Evolutionary conservation across 2,113 vertebrate genomes (phyloP).

Genomic region (Callorhinus ursinus): DNA sequence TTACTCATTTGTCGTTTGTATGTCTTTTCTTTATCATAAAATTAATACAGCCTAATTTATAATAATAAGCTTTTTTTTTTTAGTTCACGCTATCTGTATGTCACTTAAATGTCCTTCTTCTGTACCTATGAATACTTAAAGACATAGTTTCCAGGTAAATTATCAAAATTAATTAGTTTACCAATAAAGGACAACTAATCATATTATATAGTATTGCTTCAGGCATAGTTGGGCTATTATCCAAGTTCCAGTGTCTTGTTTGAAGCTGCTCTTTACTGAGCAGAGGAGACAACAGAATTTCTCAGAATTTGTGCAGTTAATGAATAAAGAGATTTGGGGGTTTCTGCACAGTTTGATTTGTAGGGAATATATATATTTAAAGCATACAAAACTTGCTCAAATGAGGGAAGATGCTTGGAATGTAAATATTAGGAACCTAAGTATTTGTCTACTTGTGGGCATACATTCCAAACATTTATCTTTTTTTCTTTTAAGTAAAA

Average conservation of each 20-base stretch:
- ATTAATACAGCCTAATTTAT: constrained; percentile 32
- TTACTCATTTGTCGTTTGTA: not conserved
- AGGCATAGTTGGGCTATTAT: constrained; percentile 57
- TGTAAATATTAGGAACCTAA: not conserved
- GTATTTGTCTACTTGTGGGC: not conserved
- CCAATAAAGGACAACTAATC: constrained; percentile 61
- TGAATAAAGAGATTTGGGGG: constrained; percentile 61
- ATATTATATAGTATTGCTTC: constrained; percentile 66
- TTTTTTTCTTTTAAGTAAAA: constrained; percentile 15
- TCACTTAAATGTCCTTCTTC: not conserved
- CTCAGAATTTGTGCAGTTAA: constrained; percentile 67
- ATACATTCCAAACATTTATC: not conserved
- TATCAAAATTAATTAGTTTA: constrained; percentile 60
- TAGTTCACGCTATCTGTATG: not conserved
- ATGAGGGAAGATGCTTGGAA: not conserved
- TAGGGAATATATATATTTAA: constrained; percentile 49
- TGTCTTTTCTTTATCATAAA: constrained; percentile 15
- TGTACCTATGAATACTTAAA: not conserved
- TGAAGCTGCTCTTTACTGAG: constrained; percentile 36
- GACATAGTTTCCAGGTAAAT: constrained; percentile 29
- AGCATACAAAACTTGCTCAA: not conserved
- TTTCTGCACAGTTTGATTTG: constrained; percentile 67
- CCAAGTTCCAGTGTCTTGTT: constrained; percentile 57
- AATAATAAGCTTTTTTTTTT: constrained; percentile 11
- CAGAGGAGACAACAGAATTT: constrained; percentile 26